Percentiles rank a stretch among this genome's conserved stretches.
Evolutionary conservation across 1,140 invertebrate genomes (phyloP).

Genomic region (Drosophila kohkoa): DNA sequence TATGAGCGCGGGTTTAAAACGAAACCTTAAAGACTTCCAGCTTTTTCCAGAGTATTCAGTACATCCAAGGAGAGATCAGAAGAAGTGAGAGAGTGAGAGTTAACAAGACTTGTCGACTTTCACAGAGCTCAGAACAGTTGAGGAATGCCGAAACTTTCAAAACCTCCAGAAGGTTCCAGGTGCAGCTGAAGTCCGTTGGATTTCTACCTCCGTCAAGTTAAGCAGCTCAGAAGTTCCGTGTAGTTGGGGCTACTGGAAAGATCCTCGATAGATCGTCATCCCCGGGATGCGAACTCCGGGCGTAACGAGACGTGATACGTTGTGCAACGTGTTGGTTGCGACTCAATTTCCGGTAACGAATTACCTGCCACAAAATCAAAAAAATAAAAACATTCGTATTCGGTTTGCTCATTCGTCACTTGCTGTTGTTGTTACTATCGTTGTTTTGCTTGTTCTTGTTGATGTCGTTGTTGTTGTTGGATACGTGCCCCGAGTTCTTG

Average conservation of each 20-base stretch:
- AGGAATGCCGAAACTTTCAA: no score
- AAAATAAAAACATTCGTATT: not conserved
- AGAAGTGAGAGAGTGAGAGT: no score
- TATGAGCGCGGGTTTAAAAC: no score
- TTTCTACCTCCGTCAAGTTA: no score
- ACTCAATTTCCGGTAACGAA: constrained; percentile 8
- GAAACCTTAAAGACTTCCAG: no score
- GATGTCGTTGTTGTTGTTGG: constrained; percentile 1
- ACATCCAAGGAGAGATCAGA: no score
- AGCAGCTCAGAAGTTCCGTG: no score
- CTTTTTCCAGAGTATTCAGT: no score
- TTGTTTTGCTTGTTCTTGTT: not conserved
- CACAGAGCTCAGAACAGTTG: no score
- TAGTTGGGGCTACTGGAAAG: not conserved
- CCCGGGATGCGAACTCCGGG: not conserved
- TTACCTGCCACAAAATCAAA: constrained; percentile 9
- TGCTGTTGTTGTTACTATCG: constrained; percentile 3
- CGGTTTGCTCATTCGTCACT: not conserved
- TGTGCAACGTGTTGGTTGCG: constrained; percentile 8
- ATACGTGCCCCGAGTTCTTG: not conserved
- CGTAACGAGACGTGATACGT: not conserved
- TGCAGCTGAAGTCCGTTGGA: no score
- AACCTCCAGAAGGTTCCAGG: no score
- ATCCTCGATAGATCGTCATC: constrained; percentile 1
- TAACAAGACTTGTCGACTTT: no score